Evolutionary conservation across 2,113 vertebrate species (phyloP).

Genomic region (Condylura cristata): DNA sequence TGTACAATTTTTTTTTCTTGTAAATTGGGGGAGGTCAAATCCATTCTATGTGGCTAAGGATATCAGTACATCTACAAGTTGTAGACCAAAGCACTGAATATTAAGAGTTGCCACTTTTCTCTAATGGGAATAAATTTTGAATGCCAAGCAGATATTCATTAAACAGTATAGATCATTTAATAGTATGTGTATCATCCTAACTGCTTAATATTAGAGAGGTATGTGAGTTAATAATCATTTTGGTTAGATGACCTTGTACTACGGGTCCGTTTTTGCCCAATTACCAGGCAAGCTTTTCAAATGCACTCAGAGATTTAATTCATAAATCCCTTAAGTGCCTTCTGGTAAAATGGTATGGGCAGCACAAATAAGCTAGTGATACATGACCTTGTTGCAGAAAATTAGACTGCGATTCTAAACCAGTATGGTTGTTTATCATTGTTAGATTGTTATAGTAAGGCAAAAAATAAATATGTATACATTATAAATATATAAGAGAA

Average conservation of each 20-base stretch:
- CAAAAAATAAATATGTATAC: background rate
- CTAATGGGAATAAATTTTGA: conserved; percentile 34
- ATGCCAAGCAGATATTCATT: conserved; percentile 31
- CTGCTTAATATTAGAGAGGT: conserved; percentile 41
- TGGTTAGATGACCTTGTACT: conserved; percentile 48
- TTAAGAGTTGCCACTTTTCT: conserved; percentile 24
- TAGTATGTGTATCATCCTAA: conserved; percentile 49
- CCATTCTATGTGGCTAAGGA: background rate
- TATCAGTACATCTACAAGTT: background rate
- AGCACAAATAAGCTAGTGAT: conserved; percentile 51
- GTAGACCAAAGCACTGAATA: background rate
- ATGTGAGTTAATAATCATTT: conserved; percentile 41
- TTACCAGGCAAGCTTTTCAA: conserved; percentile 59
- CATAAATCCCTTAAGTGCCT: conserved; percentile 46
- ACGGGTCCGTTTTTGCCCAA: conserved; percentile 47
- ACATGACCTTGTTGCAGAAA: conserved; percentile 47
- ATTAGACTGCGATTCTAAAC: conserved; percentile 8
- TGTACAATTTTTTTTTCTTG: background rate
- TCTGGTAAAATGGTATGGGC: conserved; percentile 35
- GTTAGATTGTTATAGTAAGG: background rate
- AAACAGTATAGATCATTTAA: conserved; percentile 43
- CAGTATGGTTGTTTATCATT: conserved; percentile 3
- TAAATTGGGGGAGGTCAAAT: background rate
- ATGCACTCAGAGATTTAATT: conserved; percentile 53
- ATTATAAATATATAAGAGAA: background rate